A percentile compares a stretch with the other conserved stretches of the same genome.
Evolutionary conservation across 2,113 vertebrate species (phyloP).

Genomic region (Apodemus sylvaticus): DNA sequence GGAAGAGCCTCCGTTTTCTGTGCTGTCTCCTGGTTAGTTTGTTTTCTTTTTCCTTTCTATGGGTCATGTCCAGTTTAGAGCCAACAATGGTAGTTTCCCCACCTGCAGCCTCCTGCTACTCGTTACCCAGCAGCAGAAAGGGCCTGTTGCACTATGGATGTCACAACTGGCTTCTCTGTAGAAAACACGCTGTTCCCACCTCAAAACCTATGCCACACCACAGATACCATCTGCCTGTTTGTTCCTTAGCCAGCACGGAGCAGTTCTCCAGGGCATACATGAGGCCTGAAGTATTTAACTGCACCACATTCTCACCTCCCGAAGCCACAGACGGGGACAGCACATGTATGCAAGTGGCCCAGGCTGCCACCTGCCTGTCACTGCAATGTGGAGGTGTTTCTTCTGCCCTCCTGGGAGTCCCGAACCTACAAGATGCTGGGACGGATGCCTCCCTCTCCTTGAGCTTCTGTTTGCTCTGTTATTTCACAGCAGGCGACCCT

Average conservation of each 20-base stretch:
- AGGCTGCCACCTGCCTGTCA: background rate
- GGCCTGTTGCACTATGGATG: no score
- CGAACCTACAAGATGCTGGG: background rate
- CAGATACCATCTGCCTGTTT: background rate
- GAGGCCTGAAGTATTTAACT: background rate
- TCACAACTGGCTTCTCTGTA: background rate
- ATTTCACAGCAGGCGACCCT: slow-evolving; percentile 13
- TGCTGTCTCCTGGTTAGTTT: background rate
- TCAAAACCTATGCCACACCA: background rate
- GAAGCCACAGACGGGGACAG: background rate
- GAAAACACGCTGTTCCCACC: background rate
- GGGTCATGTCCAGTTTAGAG: background rate
- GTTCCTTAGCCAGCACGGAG: background rate
- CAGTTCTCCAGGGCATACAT: rapidly evolving
- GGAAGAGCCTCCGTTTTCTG: background rate
- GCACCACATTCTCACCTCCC: background rate
- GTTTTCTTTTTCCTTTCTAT: background rate
- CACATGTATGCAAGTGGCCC: background rate
- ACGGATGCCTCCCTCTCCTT: background rate
- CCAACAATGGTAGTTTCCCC: background rate
- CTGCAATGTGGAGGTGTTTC: background rate
- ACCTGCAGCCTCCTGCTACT: background rate
- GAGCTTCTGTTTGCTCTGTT: background rate
- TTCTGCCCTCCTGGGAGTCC: background rate
- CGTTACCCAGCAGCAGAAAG: background rate